Base-by-base conservation (phyloP, 2,888 invertebrate species). In the Patella ulyssiponensis region DNA sequence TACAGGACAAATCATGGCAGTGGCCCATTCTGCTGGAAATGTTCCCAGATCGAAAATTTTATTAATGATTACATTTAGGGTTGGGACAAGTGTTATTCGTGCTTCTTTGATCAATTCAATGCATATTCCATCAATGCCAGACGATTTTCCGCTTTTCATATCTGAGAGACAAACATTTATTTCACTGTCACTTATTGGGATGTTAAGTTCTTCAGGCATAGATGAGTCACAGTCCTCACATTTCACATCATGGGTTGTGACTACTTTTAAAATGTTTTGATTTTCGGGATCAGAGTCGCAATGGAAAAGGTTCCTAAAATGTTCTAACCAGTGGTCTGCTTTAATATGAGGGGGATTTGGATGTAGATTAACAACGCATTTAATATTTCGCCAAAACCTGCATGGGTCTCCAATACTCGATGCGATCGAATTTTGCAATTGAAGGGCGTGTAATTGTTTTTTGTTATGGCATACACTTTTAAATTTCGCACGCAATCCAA, bases 81-180 rank as follows among this genome's bases (percentile, higher is more conserved):
- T 14, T 64, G 64, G 64, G 7, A 64, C 11, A 64, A 64, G 23
- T 64, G 14, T 12, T 20, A 20, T 3, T 64, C 23, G 11, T 11
- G 12, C 64, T 20, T 64, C 64, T 64, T 64, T 64, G 12, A 64
- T 64, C 2, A 23, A 20, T 64, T 64, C 64, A 9, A 64, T 9
- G 23, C 64, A 64, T 64, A 64, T 64, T 11, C 64, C 20, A 23
- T 64, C 64, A 4, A 64, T 64, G 23, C 20, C 64, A 64, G 64
- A n/a, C n/a, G 64, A 20, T 14, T 64, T 64, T n/a, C 64, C 64
- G 23, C 20, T n/a, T 64, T 64, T 64, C 64, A 64, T 64, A 64
- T 64, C 64, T 1, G 64, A 64, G 9, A 64, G 7, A 64, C 64
- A 64, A 2, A 20, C 9, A 20, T 20, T n/a, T 11, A 64, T n/a